Percentiles rank a stretch among this genome's conserved stretches.
Conservation (phyloP, 2,113 vertebrate species). For the Microtus oregoni region DNA sequence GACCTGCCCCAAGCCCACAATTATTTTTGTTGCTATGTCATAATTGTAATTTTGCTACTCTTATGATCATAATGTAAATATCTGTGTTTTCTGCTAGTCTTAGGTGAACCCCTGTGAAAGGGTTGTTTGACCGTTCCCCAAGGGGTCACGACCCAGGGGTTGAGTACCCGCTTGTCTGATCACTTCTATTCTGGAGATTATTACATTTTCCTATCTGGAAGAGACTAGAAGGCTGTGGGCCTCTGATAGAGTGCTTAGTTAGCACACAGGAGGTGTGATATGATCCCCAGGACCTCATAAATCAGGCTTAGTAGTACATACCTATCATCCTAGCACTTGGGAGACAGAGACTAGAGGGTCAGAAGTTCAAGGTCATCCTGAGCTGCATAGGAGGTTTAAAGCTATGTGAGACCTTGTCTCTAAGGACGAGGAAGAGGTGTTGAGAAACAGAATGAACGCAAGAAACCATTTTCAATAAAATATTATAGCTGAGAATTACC, state of each 20-base stretch:
- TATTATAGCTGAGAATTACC: background rate
- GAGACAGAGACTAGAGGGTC: background rate
- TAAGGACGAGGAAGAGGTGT: background rate
- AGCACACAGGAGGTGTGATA: too few relatives aligned
- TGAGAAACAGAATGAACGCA: background rate
- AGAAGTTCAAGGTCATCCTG: background rate
- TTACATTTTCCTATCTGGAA: background rate
- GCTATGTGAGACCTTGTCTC: background rate
- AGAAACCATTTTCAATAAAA: background rate
- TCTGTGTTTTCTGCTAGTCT: background rate
- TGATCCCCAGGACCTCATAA: background rate
- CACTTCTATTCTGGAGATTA: background rate
- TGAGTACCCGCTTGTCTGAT: background rate
- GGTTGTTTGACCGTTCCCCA: background rate
- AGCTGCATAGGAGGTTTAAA: background rate
- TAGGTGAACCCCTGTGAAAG: background rate
- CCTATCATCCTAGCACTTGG: background rate
- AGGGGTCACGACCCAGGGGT: background rate
- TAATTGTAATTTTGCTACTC: background rate
- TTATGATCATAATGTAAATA: background rate
- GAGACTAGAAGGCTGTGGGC: background rate
- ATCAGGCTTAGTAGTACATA: too few relatives aligned
- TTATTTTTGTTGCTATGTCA: background rate
- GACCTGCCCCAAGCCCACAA: background rate
- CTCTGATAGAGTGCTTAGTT: background rate